phyloP scores from a whole-genome alignment of 2,888 invertebrate species.

The Adela reaumurella region DNA sequence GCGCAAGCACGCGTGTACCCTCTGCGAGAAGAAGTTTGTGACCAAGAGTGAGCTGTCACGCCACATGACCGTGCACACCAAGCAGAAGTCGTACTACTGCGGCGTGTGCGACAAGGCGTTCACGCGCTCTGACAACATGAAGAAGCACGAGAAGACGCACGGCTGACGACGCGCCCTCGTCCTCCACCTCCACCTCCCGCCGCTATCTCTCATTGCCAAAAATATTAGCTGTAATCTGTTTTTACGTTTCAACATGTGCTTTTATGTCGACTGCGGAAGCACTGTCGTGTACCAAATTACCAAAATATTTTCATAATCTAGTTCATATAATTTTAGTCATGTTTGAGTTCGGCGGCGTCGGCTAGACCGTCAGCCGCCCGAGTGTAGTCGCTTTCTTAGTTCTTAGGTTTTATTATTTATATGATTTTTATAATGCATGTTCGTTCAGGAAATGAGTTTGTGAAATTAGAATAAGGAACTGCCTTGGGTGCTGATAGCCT shows the following conservation, averaged over 20 bases:
- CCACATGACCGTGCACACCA: conserved; percentile 53
- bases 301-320: conserved; percentile 35
- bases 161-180: conserved; percentile 22
- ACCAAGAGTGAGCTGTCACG: conserved; percentile 54
- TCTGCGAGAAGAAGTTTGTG: conserved; percentile 54
- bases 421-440: conserved; percentile 35
- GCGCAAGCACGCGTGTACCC: conserved; percentile 50
- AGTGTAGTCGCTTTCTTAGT: conserved; percentile 39
- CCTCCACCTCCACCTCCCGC: not conserved
- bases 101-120: conserved; percentile 53
- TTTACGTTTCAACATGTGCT: conserved; percentile 20
- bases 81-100: conserved; percentile 52
- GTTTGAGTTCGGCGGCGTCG: conserved; percentile 22
- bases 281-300: conserved; percentile 41
- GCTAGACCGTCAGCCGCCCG: not conserved
- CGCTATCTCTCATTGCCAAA: conserved; percentile 49
- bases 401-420: conserved; percentile 34
- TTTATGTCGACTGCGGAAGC: conserved; percentile 20
- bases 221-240: conserved; percentile 38
- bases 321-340: conserved; percentile 49
- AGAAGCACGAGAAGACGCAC: conserved; percentile 55
- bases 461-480: conserved; percentile 28
- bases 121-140: conserved; percentile 53
- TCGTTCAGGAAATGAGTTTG: conserved; percentile 32
- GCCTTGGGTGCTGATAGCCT: conserved; percentile 51